Conservation (phyloP, 2,888 invertebrate genomes). For the Xanthorhoe spadicearia region DNA sequence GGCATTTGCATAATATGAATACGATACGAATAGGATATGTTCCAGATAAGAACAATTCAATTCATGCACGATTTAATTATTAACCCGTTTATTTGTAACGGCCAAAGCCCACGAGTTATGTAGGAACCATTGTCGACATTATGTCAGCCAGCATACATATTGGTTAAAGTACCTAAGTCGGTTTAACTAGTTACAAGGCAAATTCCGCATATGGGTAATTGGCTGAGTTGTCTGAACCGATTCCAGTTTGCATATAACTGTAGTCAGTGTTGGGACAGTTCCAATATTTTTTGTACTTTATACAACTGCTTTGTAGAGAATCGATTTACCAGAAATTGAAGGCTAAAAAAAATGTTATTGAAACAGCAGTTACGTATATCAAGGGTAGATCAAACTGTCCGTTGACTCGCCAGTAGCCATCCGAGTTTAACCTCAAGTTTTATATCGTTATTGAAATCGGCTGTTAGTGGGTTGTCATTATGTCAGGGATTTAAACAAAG, state of each 20-base stretch:
- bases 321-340: no score
- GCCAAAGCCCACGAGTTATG: conserved; percentile 1
- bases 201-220: conserved; percentile 27
- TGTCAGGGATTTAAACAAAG: no score
- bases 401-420: no score
- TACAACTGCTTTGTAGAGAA: neutral
- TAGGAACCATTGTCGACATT: conserved; percentile 9
- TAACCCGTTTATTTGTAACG: neutral
- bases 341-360: no score
- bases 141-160: conserved; percentile 11
- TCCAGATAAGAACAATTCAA: neutral
- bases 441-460: no score
- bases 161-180: neutral
- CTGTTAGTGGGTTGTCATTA: no score
- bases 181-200: conserved; percentile 13
- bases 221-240: conserved; percentile 19
- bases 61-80: neutral
- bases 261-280: conserved; percentile 6
- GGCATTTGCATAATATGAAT: neutral
- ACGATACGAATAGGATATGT: neutral
- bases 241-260: conserved; percentile 28
- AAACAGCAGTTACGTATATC: no score
- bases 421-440: no score
- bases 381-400: no score
- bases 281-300: conserved; percentile 17